phyloP scores from a whole-genome alignment of 1,140 invertebrate genomes.

The Leptoteleia sp. region DNA sequence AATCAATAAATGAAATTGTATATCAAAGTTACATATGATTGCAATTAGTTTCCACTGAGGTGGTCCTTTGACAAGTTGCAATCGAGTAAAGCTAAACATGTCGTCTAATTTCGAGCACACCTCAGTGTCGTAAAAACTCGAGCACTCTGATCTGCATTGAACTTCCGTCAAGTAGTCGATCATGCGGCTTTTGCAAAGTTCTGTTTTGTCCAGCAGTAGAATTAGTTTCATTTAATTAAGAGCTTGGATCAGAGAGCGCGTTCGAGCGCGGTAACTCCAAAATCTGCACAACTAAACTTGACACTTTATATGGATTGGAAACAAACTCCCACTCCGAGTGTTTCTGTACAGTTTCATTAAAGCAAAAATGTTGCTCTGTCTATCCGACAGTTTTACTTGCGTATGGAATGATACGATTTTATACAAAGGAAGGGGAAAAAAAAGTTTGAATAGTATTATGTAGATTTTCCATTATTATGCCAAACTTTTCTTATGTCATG shows the following conservation, averaged over 20 bases:
- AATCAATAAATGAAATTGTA: too few relatives aligned
- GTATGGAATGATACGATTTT: too few relatives aligned
- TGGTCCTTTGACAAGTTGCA: background rate
- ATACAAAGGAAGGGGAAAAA: too few relatives aligned
- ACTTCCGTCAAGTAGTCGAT: constrained; percentile 17
- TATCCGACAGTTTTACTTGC: too few relatives aligned
- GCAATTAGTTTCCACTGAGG: background rate
- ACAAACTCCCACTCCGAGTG: constrained; percentile 2
- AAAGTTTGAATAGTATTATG: too few relatives aligned
- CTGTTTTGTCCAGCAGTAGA: constrained; percentile 12
- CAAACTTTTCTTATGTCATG: too few relatives aligned
- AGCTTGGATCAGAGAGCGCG: constrained; percentile 1
- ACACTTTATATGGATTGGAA: constrained; percentile 6
- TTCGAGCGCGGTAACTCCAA: too few relatives aligned
- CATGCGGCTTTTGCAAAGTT: constrained; percentile 9
- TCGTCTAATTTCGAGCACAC: background rate
- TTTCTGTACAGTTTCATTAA: too few relatives aligned
- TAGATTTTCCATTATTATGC: too few relatives aligned
- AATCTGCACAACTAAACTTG: constrained; percentile 6
- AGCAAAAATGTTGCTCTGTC: too few relatives aligned
- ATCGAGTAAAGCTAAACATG: background rate
- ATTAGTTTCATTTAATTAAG: constrained; percentile 34
- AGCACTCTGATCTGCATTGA: background rate
- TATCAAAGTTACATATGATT: background rate
- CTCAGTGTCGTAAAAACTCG: background rate